Base-by-base conservation (phyloP, 2,888 invertebrate genomes). In the Drosophila falleni region DNA sequence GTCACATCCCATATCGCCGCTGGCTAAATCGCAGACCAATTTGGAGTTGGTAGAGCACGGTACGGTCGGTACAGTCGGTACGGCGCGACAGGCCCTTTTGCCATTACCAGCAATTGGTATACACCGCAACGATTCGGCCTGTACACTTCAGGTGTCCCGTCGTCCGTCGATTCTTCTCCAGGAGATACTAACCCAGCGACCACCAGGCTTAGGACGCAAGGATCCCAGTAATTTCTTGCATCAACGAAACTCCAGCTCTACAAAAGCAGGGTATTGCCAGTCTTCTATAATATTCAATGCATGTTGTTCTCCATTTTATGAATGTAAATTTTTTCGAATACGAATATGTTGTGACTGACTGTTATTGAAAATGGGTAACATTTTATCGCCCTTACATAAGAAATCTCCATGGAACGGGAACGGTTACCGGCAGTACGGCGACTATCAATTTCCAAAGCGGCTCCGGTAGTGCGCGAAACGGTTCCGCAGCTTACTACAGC, bases 161-260 rank as follows among this genome's bases (percentile, higher is more conserved):
- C 80, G 93, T 8, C 93, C 93, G 3, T 93, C 93, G 0, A 81
- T 92, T 37, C 76, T 93, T 11, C 72, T 93, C 23, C 93, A 93
- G 68, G 93, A 93, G 67, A 92, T 93, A 46, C 71, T 93, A 37
- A 91, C 91, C 5, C 78, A 95, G 87, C 93, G 95, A 46, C 95
- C 95, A 0, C 95, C 95, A 1, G 94, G 95, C 50, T 94, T 95
- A 72, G 95, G 95, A n/a, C 94, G 95, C 13, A 79, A 74, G 58
- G 88, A 89, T 47, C 66, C 74, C 75, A 90, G 66, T 70, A 87
- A 66, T 41, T 73, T 78, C 41, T 41, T 88, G 9, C 75, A 80
- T 41, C 68, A 72, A 6, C 72, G 67, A 33, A 78, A 11, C 63
- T 83, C 81, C 44, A 78, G 10, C 63, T 83, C 81, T 42, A 86